Evolutionary conservation across 1,140 invertebrate species (phyloP).

Genomic region (Chironomus striatipennis): DNA sequence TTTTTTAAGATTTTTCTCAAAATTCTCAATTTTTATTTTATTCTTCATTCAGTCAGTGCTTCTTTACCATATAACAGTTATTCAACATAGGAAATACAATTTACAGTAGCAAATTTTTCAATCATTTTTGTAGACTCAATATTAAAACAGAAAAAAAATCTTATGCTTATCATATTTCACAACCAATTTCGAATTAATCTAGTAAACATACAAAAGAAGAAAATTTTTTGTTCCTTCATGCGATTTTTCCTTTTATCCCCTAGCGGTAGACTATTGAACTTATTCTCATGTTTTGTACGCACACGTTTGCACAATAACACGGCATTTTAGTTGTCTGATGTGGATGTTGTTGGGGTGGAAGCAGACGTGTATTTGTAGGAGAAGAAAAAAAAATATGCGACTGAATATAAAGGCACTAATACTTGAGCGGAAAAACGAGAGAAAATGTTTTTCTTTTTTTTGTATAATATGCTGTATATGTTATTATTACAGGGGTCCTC

Average conservation of each 20-base stretch:
- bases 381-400: not conserved
- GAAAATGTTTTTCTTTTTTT: too few relatives aligned
- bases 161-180: not conserved
- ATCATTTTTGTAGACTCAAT: not conserved
- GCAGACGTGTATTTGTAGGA: not conserved
- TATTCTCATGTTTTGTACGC: not conserved
- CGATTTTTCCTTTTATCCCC: not conserved
- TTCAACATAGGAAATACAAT: not conserved
- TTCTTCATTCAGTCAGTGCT: not conserved
- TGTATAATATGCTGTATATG: too few relatives aligned
- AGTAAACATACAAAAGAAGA: not conserved
- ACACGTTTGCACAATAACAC: constrained; percentile 14
- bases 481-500: too few relatives aligned
- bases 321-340: constrained; percentile 7
- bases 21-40: not conserved
- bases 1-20: too few relatives aligned
- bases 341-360: not conserved
- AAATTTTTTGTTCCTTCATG: not conserved
- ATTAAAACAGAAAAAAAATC: not conserved
- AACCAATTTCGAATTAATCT: constrained; percentile 9
- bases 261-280: constrained; percentile 22
- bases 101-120: not conserved
- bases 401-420: not conserved
- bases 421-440: not conserved
- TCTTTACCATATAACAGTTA: not conserved